Percentiles rank a stretch among this genome's conserved stretches.
phyloP scores from a whole-genome alignment of 2,113 vertebrate species.

The Numenius arquata region DNA sequence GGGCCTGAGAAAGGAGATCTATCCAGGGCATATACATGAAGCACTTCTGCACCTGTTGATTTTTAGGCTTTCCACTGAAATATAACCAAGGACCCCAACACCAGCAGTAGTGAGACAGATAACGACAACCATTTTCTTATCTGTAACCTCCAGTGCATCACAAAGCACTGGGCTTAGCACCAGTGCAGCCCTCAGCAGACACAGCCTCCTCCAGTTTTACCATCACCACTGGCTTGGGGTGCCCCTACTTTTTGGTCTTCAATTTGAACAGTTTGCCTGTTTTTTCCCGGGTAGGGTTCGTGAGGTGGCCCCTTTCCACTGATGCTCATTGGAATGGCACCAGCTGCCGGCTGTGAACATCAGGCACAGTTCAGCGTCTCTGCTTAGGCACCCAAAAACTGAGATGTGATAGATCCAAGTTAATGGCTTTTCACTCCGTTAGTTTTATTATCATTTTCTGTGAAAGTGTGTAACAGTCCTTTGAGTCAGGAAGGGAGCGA shows the following conservation, averaged over 20 bases:
- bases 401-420: not conserved
- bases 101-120: not conserved
- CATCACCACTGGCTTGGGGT: not conserved
- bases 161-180: not conserved
- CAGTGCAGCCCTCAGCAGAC: not conserved
- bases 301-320: not conserved
- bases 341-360: not conserved
- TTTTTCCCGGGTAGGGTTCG: not conserved
- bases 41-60: not conserved
- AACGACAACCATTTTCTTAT: not conserved
- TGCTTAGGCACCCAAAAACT: not conserved
- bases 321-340: not conserved
- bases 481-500: not conserved
- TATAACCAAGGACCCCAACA: not conserved
- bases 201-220: not conserved
- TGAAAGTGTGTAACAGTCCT: not conserved
- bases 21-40: rapidly evolving
- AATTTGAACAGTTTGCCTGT: not conserved
- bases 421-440: not conserved
- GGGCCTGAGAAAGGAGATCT: not conserved
- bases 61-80: not conserved
- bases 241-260: not conserved
- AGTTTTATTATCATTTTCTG: not conserved
- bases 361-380: not conserved
- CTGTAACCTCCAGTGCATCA: not conserved